Conservation (phyloP, 2,797 vertebrate genomes). For the Prionace glauca region DNA sequence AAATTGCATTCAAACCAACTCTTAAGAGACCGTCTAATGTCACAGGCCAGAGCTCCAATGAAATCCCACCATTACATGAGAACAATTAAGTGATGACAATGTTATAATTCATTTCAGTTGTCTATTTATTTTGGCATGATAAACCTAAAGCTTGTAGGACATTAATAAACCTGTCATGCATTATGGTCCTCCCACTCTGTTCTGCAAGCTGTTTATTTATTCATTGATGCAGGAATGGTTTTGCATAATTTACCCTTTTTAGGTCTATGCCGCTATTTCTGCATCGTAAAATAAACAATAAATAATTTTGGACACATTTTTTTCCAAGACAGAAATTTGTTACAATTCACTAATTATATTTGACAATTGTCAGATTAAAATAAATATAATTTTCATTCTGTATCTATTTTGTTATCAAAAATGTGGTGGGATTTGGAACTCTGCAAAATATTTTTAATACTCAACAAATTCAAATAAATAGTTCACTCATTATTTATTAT, state of each 20-base stretch:
- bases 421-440: not conserved
- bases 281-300: not conserved
- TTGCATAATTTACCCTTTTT: slow-evolving; percentile 12
- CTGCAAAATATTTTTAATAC: not conserved
- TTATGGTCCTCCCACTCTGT: not conserved
- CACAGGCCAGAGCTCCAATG: not conserved
- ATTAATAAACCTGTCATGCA: slow-evolving; percentile 32
- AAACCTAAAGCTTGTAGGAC: slow-evolving; percentile 22
- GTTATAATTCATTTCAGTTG: slow-evolving; percentile 17
- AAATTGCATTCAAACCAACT: slow-evolving; percentile 35
- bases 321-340: not conserved
- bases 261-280: not conserved
- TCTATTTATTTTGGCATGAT: slow-evolving; percentile 33
- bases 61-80: not conserved
- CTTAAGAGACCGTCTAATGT: slow-evolving; percentile 26
- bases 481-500: not conserved
- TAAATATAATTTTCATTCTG: not conserved
- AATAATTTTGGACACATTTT: not conserved
- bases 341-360: not conserved
- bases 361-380: not conserved
- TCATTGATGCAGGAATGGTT: not conserved
- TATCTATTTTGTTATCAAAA: not conserved
- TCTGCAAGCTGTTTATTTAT: slow-evolving; percentile 26
- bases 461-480: not conserved
- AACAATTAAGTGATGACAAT: slow-evolving; percentile 13